Evolutionary conservation across 2,888 invertebrate species (phyloP).

Genomic region (Serrognathus titanus): DNA sequence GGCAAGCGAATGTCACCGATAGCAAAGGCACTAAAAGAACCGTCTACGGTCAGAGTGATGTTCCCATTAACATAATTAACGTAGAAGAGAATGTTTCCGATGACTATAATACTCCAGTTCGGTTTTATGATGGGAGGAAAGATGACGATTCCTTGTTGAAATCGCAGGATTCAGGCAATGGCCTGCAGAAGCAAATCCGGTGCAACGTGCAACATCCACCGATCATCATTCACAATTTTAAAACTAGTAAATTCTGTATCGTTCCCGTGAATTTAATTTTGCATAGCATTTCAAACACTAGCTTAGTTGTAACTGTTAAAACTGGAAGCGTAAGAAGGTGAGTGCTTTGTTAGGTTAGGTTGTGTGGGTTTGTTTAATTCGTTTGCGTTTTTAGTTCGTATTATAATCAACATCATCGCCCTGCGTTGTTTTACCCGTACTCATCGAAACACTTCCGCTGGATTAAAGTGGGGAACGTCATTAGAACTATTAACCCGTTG

Average conservation of each 20-base stretch:
- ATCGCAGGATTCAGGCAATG: slow-evolving; percentile 32
- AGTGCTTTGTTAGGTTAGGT: slow-evolving; percentile 27
- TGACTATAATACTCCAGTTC: slow-evolving; percentile 44
- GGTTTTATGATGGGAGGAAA: slow-evolving; percentile 48
- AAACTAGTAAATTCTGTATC: slow-evolving; percentile 58
- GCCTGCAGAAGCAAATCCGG: slow-evolving; percentile 49
- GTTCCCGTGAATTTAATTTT: slow-evolving; percentile 65
- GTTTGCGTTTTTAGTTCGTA: slow-evolving; percentile 17
- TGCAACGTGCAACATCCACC: slow-evolving; percentile 59
- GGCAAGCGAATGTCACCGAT: slow-evolving; percentile 49
- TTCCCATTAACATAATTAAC: slow-evolving; percentile 15
- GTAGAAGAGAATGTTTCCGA: slow-evolving; percentile 37
- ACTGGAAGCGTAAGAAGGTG: slow-evolving; percentile 60
- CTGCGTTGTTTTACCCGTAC: slow-evolving; percentile 33
- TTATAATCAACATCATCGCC: slow-evolving; percentile 15
- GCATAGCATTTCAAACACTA: slow-evolving; percentile 62
- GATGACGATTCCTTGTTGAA: slow-evolving; percentile 33
- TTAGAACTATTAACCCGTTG: slow-evolving; percentile 38
- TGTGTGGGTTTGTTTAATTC: background rate
- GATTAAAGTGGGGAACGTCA: slow-evolving; percentile 41
- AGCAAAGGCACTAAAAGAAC: slow-evolving; percentile 53
- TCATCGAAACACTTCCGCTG: slow-evolving; percentile 45
- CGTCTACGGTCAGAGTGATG: slow-evolving; percentile 61
- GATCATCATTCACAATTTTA: slow-evolving; percentile 62
- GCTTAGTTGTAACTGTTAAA: slow-evolving; percentile 59